These are phyloP conservation scores for Tenebrio molitor DNA, from an alignment of 1,140 invertebrate species.

Conservation along the genomic window DNA sequence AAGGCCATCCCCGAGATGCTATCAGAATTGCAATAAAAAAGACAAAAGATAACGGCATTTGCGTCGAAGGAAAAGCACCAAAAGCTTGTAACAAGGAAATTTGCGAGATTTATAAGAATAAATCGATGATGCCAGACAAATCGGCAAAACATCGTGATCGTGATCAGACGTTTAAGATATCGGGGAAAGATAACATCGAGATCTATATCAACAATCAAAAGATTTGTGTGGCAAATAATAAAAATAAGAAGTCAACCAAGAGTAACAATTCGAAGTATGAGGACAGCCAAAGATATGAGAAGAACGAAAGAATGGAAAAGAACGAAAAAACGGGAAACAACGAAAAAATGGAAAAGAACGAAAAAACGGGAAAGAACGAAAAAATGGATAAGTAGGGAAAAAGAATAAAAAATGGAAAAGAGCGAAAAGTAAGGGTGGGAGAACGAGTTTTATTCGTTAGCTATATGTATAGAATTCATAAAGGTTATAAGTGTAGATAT, in stretches of 20 bases:
- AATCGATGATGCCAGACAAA: background rate
- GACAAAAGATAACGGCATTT: background rate
- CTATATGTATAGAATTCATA: no score
- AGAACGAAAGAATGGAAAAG: no score
- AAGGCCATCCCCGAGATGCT: background rate
- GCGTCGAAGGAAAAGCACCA: background rate
- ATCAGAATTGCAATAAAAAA: slow-evolving; percentile 11
- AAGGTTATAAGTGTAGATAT: no score
- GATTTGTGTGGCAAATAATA: slow-evolving; percentile 6
- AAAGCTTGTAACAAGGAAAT: slow-evolving; percentile 3
- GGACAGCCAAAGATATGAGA: no score
- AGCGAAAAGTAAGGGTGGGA: no score
- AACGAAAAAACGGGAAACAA: no score
- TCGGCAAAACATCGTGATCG: background rate
- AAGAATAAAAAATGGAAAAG: no score
- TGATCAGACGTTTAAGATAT: background rate
- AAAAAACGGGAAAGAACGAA: no score
- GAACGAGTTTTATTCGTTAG: no score
- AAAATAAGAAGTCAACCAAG: background rate
- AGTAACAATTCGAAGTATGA: no score
- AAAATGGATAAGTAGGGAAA: no score
- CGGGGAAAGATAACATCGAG: background rate
- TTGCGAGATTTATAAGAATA: slow-evolving; percentile 22
- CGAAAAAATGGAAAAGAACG: no score
- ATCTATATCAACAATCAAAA: slow-evolving; percentile 1